phyloP scores from a whole-genome alignment of 2,113 vertebrate genomes.

The Erythrolamprus reginae region DNA sequence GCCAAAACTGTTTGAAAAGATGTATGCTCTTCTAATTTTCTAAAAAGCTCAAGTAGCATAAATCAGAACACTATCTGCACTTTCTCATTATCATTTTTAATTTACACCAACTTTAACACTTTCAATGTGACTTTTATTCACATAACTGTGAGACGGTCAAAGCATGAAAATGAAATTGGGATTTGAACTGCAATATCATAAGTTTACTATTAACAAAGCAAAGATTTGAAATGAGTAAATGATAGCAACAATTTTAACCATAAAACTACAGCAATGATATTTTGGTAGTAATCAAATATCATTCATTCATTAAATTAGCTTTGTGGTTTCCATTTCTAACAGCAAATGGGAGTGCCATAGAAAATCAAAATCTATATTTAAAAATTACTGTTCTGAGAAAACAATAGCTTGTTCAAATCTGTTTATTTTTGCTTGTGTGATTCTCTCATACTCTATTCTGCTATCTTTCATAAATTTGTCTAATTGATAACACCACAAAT shows the following conservation, averaged over 20 bases:
- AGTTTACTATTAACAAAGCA: background rate
- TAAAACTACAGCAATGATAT: background rate
- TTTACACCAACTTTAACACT: constrained; percentile 12
- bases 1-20: background rate
- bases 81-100: constrained; percentile 1
- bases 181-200: background rate
- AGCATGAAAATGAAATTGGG: background rate
- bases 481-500: background rate
- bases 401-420: background rate
- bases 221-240: background rate
- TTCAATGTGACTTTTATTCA: constrained; percentile 1
- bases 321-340: background rate
- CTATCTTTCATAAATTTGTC: background rate
- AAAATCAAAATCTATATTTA: background rate
- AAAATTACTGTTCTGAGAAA: background rate
- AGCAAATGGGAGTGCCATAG: background rate
- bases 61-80: background rate
- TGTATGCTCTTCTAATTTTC: background rate
- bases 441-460: background rate
- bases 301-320: background rate
- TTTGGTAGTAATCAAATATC: background rate
- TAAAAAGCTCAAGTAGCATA: background rate
- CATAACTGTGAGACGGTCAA: background rate
- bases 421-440: background rate
- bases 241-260: background rate